Evolutionary conservation across 2,888 invertebrate species (phyloP).

Genomic region (Calliopum simillimum): DNA sequence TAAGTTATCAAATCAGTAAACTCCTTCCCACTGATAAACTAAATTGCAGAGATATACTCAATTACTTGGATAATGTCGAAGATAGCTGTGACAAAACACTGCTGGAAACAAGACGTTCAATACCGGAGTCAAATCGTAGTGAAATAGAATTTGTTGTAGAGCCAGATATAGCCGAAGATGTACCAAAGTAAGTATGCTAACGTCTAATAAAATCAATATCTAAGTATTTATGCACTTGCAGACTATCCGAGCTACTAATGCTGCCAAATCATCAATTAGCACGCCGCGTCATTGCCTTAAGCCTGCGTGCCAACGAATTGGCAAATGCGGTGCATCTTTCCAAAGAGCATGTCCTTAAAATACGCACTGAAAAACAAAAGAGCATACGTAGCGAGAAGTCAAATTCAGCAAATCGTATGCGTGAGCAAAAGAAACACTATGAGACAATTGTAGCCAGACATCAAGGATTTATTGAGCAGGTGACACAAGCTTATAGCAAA

Average conservation of each 20-base stretch:
- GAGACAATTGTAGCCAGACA: slow-evolving; percentile 81
- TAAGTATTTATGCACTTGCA: slow-evolving; percentile 37
- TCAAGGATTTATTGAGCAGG: slow-evolving; percentile 85
- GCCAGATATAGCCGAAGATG: slow-evolving; percentile 66
- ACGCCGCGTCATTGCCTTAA: slow-evolving; percentile 63
- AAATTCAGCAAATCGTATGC: slow-evolving; percentile 68
- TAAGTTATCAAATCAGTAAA: no score
- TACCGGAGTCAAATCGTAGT: slow-evolving; percentile 63
- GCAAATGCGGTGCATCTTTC: slow-evolving; percentile 66
- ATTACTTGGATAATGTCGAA: slow-evolving; percentile 66
- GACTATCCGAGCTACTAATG: slow-evolving; percentile 66
- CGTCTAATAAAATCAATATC: neutral
- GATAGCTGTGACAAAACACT: slow-evolving; percentile 66
- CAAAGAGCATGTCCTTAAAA: slow-evolving; percentile 64
- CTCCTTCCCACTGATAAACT: neutral
- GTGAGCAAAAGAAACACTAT: slow-evolving; percentile 77
- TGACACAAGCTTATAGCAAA: slow-evolving; percentile 48
- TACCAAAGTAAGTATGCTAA: slow-evolving; percentile 61
- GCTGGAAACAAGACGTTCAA: slow-evolving; percentile 63
- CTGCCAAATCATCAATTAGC: slow-evolving; percentile 67
- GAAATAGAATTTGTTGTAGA: slow-evolving; percentile 66
- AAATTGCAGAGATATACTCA: slow-evolving; percentile 62
- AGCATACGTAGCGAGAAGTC: slow-evolving; percentile 64
- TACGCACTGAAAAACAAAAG: slow-evolving; percentile 66
- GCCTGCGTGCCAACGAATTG: slow-evolving; percentile 66